These are phyloP conservation scores for Lepidochitona cinerea DNA, from an alignment of 2,888 invertebrate species.

Conservation along the genomic window DNA sequence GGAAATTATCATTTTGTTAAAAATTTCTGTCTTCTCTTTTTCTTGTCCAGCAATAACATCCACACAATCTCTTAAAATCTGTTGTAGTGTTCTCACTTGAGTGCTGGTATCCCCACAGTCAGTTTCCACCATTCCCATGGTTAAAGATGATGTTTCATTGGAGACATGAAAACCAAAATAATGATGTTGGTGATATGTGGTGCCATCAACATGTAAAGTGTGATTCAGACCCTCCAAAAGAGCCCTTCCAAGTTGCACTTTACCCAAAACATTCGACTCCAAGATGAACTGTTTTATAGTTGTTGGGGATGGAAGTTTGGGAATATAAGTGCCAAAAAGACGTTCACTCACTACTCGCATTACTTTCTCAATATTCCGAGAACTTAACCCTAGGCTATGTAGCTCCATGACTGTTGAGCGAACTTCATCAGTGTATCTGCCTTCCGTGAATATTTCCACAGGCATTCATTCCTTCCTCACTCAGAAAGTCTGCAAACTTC, in stretches of 20 bases:
- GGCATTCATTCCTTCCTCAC: too few species aligned
- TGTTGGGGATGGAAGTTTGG: too few species aligned
- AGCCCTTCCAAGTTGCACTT: background rate
- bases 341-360: too few species aligned
- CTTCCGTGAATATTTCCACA: too few species aligned
- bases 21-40: background rate
- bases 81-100: background rate
- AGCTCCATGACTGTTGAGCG: too few species aligned
- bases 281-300: too few species aligned
- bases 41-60: background rate
- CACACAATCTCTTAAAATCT: background rate
- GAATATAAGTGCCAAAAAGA: too few species aligned
- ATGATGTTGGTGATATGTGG: background rate
- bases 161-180: background rate
- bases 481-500: too few species aligned
- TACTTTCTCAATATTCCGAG: too few species aligned
- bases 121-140: background rate
- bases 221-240: background rate
- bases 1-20: background rate
- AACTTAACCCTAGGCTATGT: too few species aligned
- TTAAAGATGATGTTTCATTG: background rate
- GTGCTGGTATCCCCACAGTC: background rate
- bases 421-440: too few species aligned
- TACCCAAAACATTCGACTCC: background rate
- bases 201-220: background rate